These are phyloP conservation scores for Darevskia mixta DNA, from an alignment of 2,797 vertebrate species.

Conservation along the genomic window DNA sequence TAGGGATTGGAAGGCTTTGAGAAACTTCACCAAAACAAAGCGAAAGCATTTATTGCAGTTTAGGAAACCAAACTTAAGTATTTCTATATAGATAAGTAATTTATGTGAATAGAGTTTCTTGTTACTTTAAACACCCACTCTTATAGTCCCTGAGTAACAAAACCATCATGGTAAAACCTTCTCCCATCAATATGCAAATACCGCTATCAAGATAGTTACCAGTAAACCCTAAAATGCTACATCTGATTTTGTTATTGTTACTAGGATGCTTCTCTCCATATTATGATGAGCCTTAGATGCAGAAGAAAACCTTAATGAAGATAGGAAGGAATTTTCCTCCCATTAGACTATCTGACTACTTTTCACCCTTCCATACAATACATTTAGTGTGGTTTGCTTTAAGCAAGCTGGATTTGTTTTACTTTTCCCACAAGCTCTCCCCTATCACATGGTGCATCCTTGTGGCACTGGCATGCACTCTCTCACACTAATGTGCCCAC, in stretches of 20 bases:
- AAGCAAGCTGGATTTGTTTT: background rate
- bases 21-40: background rate
- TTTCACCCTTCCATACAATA: background rate
- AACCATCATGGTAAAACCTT: background rate
- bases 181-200: background rate
- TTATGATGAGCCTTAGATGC: background rate
- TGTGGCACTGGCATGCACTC: background rate
- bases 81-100: background rate
- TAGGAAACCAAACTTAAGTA: background rate
- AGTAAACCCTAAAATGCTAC: background rate
- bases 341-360: background rate
- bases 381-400: background rate
- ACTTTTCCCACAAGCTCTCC: background rate
- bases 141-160: background rate
- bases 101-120: background rate
- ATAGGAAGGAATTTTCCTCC: background rate
- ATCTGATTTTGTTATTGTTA: background rate
- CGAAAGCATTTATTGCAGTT: background rate
- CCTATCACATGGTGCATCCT: background rate
- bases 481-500: background rate
- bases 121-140: background rate
- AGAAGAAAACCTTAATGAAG: background rate
- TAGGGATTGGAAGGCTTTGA: background rate
- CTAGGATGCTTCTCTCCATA: background rate
- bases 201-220: background rate